Conservation (phyloP, 2,113 vertebrate species). For the Anoplopoma fimbria region DNA sequence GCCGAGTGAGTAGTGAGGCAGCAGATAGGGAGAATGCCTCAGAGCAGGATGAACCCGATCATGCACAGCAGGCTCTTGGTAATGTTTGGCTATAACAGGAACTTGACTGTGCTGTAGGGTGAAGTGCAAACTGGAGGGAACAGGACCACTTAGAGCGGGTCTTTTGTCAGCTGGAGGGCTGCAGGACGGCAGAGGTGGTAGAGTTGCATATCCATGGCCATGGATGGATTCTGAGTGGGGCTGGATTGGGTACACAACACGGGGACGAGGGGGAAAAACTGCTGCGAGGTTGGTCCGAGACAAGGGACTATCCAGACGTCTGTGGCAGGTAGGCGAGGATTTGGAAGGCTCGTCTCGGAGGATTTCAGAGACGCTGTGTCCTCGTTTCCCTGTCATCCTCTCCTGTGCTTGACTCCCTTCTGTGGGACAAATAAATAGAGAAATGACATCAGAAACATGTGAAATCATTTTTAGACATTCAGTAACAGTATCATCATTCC, state of each 20-base stretch:
- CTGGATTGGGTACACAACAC: constrained; percentile 66
- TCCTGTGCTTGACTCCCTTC: constrained; percentile 47
- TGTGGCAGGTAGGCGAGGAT: constrained; percentile 18
- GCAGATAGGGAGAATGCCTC: constrained; percentile 55
- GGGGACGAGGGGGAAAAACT: constrained; percentile 65
- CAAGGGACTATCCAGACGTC: constrained; percentile 17
- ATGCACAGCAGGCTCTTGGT: constrained; percentile 46
- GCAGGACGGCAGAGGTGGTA: constrained; percentile 53
- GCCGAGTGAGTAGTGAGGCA: constrained; percentile 70
- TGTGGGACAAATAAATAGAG: constrained; percentile 42
- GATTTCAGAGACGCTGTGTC: constrained; percentile 81
- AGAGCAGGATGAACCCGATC: constrained; percentile 44
- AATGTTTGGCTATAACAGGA: constrained; percentile 42
- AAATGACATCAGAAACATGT: constrained; percentile 9
- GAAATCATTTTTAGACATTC: neutral
- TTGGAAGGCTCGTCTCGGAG: constrained; percentile 67
- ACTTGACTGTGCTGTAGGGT: constrained; percentile 50
- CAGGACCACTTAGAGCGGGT: constrained; percentile 27
- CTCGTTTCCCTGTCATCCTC: constrained; percentile 67
- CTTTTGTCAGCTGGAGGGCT: constrained; percentile 58
- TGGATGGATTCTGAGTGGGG: constrained; percentile 56
- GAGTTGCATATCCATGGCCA: constrained; percentile 43
- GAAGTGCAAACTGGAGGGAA: constrained; percentile 58
- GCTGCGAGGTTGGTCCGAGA: constrained; percentile 48
- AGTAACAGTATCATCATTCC: neutral